Conservation (phyloP, 2,113 vertebrate genomes). For the Antigone vipio region DNA sequence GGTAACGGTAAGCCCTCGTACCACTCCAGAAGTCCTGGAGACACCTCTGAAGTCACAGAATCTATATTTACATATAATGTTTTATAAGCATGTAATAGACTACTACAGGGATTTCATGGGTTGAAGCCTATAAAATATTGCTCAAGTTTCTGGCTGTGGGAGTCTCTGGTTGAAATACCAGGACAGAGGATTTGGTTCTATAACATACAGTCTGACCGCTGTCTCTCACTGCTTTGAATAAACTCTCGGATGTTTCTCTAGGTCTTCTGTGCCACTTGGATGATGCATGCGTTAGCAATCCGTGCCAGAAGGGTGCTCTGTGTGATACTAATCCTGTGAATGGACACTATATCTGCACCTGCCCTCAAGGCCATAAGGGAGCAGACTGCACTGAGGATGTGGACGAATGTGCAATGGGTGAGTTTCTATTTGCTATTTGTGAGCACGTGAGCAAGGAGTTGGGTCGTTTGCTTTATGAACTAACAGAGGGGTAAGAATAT, state of each 20-base stretch:
- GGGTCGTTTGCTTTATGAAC: not conserved
- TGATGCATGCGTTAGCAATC: slow-evolving; percentile 97
- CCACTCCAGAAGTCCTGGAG: not conserved
- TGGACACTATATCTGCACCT: slow-evolving; percentile 97
- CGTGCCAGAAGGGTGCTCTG: slow-evolving; percentile 94
- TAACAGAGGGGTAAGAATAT: not conserved
- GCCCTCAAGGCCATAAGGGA: slow-evolving; percentile 93
- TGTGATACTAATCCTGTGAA: slow-evolving; percentile 98
- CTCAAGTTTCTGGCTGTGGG: not conserved
- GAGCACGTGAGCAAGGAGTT: not conserved
- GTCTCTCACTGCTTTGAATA: not conserved
- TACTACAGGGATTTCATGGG: no score
- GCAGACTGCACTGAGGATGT: slow-evolving; percentile 98
- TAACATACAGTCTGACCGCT: not conserved
- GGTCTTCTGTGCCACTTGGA: slow-evolving; percentile 96
- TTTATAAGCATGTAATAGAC: not conserved
- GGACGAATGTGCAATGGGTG: slow-evolving; percentile 97
- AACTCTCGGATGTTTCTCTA: slow-evolving; percentile 25
- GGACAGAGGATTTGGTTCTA: not conserved
- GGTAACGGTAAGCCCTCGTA: not conserved
- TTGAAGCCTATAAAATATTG: not conserved
- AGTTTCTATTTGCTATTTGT: not conserved
- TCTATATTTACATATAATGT: not conserved
- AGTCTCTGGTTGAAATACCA: not conserved
- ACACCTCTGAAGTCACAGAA: not conserved